These are phyloP conservation scores for Eupithecia vulgata DNA, from an alignment of 2,888 invertebrate species.

Conservation along the genomic window DNA sequence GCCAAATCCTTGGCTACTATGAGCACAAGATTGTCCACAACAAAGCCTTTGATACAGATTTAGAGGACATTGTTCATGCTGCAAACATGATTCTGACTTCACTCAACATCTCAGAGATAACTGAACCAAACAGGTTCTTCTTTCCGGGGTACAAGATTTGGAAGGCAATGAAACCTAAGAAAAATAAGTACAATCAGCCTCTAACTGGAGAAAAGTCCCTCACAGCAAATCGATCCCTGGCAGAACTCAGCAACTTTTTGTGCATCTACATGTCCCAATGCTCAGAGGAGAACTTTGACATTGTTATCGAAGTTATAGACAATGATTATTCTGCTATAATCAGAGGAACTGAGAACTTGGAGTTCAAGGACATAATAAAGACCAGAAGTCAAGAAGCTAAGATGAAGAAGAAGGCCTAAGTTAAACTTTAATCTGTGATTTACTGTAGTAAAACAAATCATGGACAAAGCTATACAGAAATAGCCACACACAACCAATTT, in stretches of 20 bases:
- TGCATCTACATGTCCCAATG: constrained; percentile 68
- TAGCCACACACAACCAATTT: constrained; percentile 13
- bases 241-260: constrained; percentile 41
- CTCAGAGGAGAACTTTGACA: constrained; percentile 58
- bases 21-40: constrained; percentile 66
- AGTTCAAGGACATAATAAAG: constrained; percentile 54
- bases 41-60: constrained; percentile 70
- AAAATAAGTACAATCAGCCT: constrained; percentile 37
- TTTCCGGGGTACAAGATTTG: constrained; percentile 68
- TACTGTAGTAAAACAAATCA: constrained; percentile 8
- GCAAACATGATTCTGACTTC: constrained; percentile 61
- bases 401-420: not conserved
- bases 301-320: constrained; percentile 59
- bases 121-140: constrained; percentile 63
- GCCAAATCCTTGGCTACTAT: constrained; percentile 65
- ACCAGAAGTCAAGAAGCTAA: constrained; percentile 45
- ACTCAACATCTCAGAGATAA: constrained; percentile 56
- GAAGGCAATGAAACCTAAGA: constrained; percentile 52
- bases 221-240: constrained; percentile 20
- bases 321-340: constrained; percentile 64
- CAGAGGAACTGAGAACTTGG: constrained; percentile 54
- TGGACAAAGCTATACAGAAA: constrained; percentile 26
- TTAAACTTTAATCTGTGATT: constrained; percentile 23
- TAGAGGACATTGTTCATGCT: constrained; percentile 70
- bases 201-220: constrained; percentile 61